Evolutionary conservation across 2,888 invertebrate genomes (phyloP), one percentile per base, ranked within the genome.

Genomic region (Orthonevra nobilis): DNA sequence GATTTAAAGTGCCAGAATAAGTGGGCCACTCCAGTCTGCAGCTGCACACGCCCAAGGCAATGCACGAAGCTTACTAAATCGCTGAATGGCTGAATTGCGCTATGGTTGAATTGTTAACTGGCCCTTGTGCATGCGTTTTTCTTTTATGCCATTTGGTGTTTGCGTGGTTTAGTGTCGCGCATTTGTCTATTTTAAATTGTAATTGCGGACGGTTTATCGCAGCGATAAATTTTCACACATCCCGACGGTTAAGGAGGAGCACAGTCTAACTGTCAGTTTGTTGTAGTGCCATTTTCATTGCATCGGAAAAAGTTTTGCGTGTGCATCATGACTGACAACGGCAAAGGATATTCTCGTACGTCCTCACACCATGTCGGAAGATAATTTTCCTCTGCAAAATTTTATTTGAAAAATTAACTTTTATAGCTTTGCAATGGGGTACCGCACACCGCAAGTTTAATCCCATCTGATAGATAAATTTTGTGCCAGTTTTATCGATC

Each of bases 181-280:
- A 58, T 52, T 64, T 70, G 58, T 50, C 75, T 70, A 68, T 75
- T 61, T 69, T 69, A 64, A 70, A 44, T 64, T 17, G 69, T 70
- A 70, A 77, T 64, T 77, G 70, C 44, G 56, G 64, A 64, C 58
- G 36, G 52, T 70, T 70, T 70, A 36, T 38, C 17, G 50, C 30
- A 44, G 28, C 36, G 36, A 70, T 58, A 63, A 70, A 63, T 63
- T 58, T 44, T 58, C 28, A 52, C n/a, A n/a, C n/a, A n/a, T n/a
- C n/a, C n/a, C n/a, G n/a, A n/a, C n/a, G n/a, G n/a, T n/a, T n/a
- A n/a, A n/a, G n/a, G n/a, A n/a, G n/a, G n/a, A n/a, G n/a, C n/a
- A n/a, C n/a, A n/a, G n/a, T 19, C 9, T 15, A 23, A 60, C 34
- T 34, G 9, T 12, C 9, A 50, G 30, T 73, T 58, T 68, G 36